Conservation (phyloP, 2,797 vertebrate genomes). For the Pygocentrus nattereri region DNA sequence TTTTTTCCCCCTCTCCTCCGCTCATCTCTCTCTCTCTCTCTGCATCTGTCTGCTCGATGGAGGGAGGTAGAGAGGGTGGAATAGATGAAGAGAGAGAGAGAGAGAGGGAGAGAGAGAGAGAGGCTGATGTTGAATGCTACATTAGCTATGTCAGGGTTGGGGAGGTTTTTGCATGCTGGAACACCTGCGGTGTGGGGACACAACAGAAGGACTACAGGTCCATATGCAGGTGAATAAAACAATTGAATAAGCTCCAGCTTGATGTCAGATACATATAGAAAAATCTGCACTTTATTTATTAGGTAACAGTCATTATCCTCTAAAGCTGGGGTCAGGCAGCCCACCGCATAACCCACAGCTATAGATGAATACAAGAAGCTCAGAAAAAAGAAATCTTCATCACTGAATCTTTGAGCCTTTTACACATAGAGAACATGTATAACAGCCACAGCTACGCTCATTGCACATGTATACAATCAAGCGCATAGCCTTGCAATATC, state of each 20-base stretch:
- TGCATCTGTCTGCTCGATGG: slow-evolving; percentile 83
- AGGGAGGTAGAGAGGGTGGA: slow-evolving; percentile 42
- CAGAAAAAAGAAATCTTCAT: too few relatives aligned
- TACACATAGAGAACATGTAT: too few relatives aligned
- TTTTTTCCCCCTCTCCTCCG: slow-evolving; percentile 10
- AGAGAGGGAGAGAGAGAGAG: slow-evolving; percentile 41
- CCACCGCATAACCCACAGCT: too few relatives aligned
- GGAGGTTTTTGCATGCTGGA: slow-evolving; percentile 49
- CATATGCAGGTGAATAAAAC: slow-evolving; percentile 36
- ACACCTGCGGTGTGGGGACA: slow-evolving; percentile 50
- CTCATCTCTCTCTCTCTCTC: slow-evolving; percentile 3
- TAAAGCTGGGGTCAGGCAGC: too few relatives aligned
- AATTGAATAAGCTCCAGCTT: slow-evolving; percentile 26
- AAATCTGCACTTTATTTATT: slow-evolving; percentile 21
- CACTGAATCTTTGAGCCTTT: too few relatives aligned
- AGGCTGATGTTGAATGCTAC: slow-evolving; percentile 71
- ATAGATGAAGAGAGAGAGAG: slow-evolving; percentile 42
- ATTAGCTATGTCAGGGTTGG: slow-evolving; percentile 66
- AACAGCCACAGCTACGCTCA: too few relatives aligned
- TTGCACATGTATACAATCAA: too few relatives aligned
- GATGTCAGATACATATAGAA: slow-evolving; percentile 15
- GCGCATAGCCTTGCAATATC: too few relatives aligned
- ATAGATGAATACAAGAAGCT: too few relatives aligned
- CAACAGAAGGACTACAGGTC: slow-evolving; percentile 48
- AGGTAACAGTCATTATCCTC: slow-evolving; percentile 14